Conservation (phyloP, 1,140 invertebrate genomes). For the Sycophila sp. region DNA sequence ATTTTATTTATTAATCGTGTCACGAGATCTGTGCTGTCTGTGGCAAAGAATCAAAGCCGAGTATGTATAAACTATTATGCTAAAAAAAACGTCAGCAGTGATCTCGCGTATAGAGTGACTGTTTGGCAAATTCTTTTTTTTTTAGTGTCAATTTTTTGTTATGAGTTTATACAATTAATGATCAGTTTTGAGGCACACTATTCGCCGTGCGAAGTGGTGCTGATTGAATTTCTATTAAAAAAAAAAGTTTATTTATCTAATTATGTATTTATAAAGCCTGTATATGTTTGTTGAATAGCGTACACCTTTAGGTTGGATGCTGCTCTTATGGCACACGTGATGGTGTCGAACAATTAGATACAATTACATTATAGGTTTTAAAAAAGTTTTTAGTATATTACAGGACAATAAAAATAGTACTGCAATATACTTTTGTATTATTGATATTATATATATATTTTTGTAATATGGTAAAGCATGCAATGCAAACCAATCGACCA, state of each 20-base stretch:
- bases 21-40: constrained; percentile 22
- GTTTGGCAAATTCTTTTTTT: neutral
- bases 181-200: neutral
- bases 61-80: neutral
- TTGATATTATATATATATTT: constrained; percentile 3
- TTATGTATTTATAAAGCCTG: constrained; percentile 57
- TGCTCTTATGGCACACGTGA: constrained; percentile 30
- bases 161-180: neutral
- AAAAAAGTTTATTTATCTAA: constrained; percentile 11
- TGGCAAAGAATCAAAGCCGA: neutral
- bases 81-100: neutral
- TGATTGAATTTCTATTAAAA: neutral
- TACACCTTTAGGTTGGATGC: constrained; percentile 30
- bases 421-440: constrained; percentile 23
- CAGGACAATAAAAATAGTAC: neutral
- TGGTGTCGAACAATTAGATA: constrained; percentile 37
- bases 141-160: neutral
- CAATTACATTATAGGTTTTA: too few relatives aligned
- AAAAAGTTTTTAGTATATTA: constrained; percentile 33
- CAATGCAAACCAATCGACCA: constrained; percentile 29
- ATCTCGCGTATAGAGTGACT: neutral
- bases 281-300: constrained; percentile 59
- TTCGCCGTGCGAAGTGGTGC: neutral
- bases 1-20: constrained; percentile 17
- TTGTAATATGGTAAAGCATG: constrained; percentile 32